These are phyloP conservation scores for Paratrypauchen microcephalus DNA, from an alignment of 2,797 vertebrate species.

Conservation along the genomic window DNA sequence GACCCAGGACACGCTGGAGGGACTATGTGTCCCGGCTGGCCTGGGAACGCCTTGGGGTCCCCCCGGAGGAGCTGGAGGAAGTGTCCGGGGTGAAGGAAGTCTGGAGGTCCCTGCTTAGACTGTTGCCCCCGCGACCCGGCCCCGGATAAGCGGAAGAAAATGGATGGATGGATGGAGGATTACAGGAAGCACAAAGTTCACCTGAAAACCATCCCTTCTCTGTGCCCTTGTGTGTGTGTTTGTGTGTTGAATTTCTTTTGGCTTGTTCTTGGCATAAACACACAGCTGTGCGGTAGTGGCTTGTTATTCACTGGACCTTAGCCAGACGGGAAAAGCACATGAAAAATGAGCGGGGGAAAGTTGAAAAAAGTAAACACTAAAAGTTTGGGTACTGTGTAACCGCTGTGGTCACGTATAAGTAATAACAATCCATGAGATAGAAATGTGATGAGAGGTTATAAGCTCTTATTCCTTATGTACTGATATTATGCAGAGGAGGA, in stretches of 20 bases:
- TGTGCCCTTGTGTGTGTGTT: slow-evolving; percentile 23
- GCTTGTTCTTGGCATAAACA: slow-evolving; percentile 61
- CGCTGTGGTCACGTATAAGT: slow-evolving; percentile 27
- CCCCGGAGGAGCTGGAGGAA: too few species aligned
- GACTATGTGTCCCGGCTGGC: too few species aligned
- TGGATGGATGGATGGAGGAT: too few species aligned
- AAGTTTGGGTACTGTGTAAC: slow-evolving; percentile 10
- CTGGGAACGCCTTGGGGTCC: too few species aligned
- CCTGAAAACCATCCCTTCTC: slow-evolving; percentile 46
- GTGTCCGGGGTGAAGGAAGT: too few species aligned
- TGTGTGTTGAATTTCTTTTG: slow-evolving; percentile 50
- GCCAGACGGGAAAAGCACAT: slow-evolving; percentile 28
- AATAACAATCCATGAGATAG: slow-evolving; percentile 3
- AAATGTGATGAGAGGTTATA: slow-evolving; percentile 20
- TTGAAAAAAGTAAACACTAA: slow-evolving; percentile 18
- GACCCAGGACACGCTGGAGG: too few species aligned
- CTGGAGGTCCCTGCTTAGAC: too few species aligned
- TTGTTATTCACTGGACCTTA: slow-evolving; percentile 46
- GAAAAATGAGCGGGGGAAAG: slow-evolving; percentile 8
- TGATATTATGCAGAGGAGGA: background rate
- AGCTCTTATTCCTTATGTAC: background rate
- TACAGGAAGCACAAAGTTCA: slow-evolving; percentile 46
- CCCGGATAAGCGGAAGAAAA: too few species aligned
- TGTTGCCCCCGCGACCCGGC: too few species aligned
- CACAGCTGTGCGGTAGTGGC: slow-evolving; percentile 43